These are phyloP conservation scores for Sinocyclocheilus anshuiensis DNA, from an alignment of 2,113 vertebrate species.

Conservation along the genomic window DNA sequence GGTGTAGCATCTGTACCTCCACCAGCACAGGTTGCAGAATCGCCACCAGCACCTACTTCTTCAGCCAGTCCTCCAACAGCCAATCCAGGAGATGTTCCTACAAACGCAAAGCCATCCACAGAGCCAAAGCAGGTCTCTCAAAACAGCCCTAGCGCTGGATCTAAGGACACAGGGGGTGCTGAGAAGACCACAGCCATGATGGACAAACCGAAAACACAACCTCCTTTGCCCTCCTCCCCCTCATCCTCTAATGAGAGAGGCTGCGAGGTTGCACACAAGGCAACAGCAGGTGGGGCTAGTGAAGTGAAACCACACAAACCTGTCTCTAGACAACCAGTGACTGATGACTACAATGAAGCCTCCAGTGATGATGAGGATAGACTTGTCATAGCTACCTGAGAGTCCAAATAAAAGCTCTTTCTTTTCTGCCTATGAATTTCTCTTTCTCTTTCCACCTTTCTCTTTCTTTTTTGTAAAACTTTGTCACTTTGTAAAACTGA, in stretches of 20 bases:
- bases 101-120: slow-evolving; percentile 46
- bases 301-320: slow-evolving; percentile 58
- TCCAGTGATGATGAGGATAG: slow-evolving; percentile 96
- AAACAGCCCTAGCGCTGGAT: slow-evolving; percentile 36
- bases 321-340: slow-evolving; percentile 72
- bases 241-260: slow-evolving; percentile 47
- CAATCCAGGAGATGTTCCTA: slow-evolving; percentile 31
- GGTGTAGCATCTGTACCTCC: slow-evolving; percentile 40
- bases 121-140: slow-evolving; percentile 40
- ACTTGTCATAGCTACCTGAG: slow-evolving; percentile 93
- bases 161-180: slow-evolving; percentile 9
- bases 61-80: slow-evolving; percentile 39
- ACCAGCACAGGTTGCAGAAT: slow-evolving; percentile 46
- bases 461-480: slow-evolving; percentile 71
- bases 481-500: slow-evolving; percentile 80
- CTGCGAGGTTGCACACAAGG: slow-evolving; percentile 35
- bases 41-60: slow-evolving; percentile 48
- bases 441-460: slow-evolving; percentile 40
- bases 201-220: slow-evolving; percentile 49
- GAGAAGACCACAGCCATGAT: slow-evolving; percentile 48
- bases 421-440: slow-evolving; percentile 58
- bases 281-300: slow-evolving; percentile 43
- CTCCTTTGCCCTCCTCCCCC: slow-evolving; percentile 13
- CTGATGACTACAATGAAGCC: slow-evolving; percentile 82
- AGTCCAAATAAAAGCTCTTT: slow-evolving; percentile 57